A percentile compares a stretch with the other conserved stretches of the same genome.
Evolutionary conservation across 2,797 vertebrate genomes (phyloP).

Genomic region (Denticeps clupeoides): DNA sequence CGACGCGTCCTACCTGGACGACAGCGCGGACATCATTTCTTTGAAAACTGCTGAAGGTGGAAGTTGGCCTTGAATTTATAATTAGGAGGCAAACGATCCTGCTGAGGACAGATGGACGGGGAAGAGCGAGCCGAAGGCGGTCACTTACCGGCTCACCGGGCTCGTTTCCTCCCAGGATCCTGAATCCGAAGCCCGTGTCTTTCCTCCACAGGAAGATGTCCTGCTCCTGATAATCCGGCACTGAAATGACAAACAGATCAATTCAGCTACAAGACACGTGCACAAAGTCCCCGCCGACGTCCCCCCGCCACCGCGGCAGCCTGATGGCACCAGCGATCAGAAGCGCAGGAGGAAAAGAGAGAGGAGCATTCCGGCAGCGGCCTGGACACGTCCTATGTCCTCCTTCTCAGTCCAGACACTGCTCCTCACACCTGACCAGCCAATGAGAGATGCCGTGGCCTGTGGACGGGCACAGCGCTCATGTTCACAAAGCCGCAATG

Average conservation of each 20-base stretch:
- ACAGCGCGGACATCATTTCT: too few relatives aligned
- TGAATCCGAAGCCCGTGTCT: conserved; percentile 96
- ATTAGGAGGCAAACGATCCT: background rate
- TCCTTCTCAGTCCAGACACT: too few relatives aligned
- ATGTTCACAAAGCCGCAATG: too few relatives aligned
- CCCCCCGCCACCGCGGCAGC: conserved; percentile 6
- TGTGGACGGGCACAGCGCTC: too few relatives aligned
- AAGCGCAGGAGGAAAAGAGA: too few relatives aligned
- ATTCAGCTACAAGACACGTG: conserved; percentile 24
- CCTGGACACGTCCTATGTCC: too few relatives aligned
- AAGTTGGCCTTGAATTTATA: too few relatives aligned
- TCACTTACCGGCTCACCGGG: conserved; percentile 89
- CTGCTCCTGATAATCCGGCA: conserved; percentile 97
- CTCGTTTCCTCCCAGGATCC: conserved; percentile 97
- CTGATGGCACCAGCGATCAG: background rate
- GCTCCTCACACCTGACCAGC: too few relatives aligned
- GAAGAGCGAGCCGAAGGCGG: background rate
- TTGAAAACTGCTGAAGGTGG: too few relatives aligned
- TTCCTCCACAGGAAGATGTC: conserved; percentile 99
- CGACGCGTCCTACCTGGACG: too few relatives aligned
- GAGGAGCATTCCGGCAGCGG: too few relatives aligned
- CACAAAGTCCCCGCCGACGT: conserved; percentile 12
- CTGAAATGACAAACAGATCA: conserved; percentile 48
- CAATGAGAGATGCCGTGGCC: too few relatives aligned
- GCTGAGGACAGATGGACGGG: background rate